Evolutionary conservation across 2,113 vertebrate genomes (phyloP).

Genomic region (Ploceus nigricollis): DNA sequence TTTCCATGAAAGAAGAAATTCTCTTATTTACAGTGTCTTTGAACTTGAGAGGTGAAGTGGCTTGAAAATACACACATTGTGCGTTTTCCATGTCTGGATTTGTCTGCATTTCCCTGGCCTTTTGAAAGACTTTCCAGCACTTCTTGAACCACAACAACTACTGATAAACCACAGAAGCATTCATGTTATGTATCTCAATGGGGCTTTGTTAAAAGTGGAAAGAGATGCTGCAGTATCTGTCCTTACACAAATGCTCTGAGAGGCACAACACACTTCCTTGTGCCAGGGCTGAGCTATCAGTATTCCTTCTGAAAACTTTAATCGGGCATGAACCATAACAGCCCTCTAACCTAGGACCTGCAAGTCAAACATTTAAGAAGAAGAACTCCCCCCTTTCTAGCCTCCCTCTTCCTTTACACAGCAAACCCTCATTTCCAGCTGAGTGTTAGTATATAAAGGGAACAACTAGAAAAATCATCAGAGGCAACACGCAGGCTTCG

Average conservation of each 20-base stretch:
- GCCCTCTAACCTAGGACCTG: neutral
- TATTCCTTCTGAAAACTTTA: neutral
- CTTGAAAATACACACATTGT: neutral
- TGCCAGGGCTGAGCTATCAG: neutral
- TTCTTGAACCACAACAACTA: neutral
- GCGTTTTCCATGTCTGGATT: neutral
- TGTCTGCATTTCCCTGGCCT: neutral
- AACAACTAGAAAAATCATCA: neutral
- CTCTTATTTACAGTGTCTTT: neutral
- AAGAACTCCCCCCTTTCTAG: neutral
- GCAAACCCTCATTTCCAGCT: neutral
- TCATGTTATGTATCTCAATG: neutral
- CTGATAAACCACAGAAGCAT: constrained; percentile 5
- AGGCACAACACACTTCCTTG: neutral
- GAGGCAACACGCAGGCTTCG: neutral
- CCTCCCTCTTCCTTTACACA: neutral
- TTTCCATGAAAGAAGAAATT: neutral
- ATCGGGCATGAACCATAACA: neutral
- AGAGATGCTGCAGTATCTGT: neutral
- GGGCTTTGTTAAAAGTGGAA: constrained; percentile 5
- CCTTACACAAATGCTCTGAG: neutral
- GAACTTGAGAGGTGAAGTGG: neutral
- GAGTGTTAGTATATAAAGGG: neutral
- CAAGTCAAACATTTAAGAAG: neutral
- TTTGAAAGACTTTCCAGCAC: constrained; percentile 1